Evolutionary conservation across 2,797 vertebrate species (phyloP), one percentile per base, ranked within the genome.

Genomic region (Coracias cyanogaster): DNA sequence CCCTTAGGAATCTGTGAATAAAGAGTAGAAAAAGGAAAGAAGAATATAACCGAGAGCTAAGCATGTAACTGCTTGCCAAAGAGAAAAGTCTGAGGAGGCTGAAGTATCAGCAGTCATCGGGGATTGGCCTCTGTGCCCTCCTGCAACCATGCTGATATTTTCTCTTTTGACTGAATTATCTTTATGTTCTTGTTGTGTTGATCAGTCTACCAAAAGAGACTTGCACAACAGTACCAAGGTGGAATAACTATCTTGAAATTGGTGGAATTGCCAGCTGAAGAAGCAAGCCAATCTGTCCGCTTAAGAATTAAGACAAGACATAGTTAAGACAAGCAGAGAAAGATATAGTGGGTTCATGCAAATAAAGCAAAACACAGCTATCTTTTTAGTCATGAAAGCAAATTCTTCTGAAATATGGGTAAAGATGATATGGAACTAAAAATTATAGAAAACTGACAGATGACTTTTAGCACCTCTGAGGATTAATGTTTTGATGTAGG

Each of bases 401-500:
- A 86, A 70, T 76, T 82, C 48, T 86, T 39, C 16, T 54, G 13
- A 57, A 82, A 72, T 69, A 76, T 39, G 73, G 29, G 28, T 78
- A 70, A 89, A 29, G 77, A 83, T 39, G 67, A 91, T 83, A 51
- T 8, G 31, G 70, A 82, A 93, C 51, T 93, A 70, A 94, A 95
- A 90, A 87, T 94, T 94, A 64, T 76, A 79, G 85, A 72, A 94
- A 95, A 94, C 51, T 83, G 96, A 79, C 85, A 91, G 91, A 93
- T 95, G 96, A 95, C 94, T 89, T 94, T 93, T 94, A 94, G 18
- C 89, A 95, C 80, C 89, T 95, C 91, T 4, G 9, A 94, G 60
- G 43, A 94, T 82, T 69, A 93, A 86, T 70, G 60, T 94, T 96
- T 96, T 94, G 87, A 94, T 95, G 96, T 96, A 72, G 96, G 95